Evolutionary conservation across 2,797 vertebrate species (phyloP).

Genomic region (Halcyon chelicuti): DNA sequence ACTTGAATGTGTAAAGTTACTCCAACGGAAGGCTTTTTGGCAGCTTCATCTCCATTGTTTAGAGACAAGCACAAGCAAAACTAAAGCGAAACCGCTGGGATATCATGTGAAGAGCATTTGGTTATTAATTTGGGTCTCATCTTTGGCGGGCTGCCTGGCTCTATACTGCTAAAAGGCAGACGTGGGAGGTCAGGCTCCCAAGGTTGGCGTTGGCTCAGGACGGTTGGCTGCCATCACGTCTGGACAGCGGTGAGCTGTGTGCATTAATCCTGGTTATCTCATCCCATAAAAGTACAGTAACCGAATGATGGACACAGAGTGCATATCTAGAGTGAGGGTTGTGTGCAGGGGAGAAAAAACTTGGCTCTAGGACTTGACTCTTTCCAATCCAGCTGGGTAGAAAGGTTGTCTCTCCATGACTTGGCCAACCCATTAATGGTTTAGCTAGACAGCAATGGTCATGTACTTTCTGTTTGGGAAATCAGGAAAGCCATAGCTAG

Average conservation of each 20-base stretch:
- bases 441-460: background rate
- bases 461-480: background rate
- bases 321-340: accelerated
- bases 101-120: background rate
- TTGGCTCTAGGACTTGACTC: background rate
- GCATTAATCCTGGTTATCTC: background rate
- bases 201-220: background rate
- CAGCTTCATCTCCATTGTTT: constrained; percentile 13
- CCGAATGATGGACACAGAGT: background rate
- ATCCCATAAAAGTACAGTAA: background rate
- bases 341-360: background rate
- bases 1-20: background rate
- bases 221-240: background rate
- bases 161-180: background rate
- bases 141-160: background rate
- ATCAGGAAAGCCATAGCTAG: background rate
- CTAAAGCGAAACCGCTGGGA: background rate
- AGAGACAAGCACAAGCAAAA: background rate
- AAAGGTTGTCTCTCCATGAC: accelerated
- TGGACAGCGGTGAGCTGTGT: background rate
- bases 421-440: background rate
- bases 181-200: background rate
- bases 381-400: background rate
- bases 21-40: constrained; percentile 13
- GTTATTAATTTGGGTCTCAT: background rate